Evolutionary conservation across 2,888 invertebrate species (phyloP).

Genomic region (Eristalis arbustorum): DNA sequence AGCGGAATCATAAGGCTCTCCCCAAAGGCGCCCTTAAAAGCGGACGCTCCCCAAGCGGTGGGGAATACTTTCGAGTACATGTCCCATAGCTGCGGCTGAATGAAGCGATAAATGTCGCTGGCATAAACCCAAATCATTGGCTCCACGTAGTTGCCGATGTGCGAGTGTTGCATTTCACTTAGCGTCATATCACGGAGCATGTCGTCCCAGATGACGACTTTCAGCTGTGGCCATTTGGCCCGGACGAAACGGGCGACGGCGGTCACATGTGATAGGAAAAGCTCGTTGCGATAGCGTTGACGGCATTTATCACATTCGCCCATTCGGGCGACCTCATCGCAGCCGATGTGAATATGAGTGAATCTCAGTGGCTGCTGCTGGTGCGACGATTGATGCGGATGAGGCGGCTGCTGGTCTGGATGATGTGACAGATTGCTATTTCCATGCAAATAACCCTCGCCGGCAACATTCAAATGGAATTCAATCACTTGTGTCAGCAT

Average conservation of each 20-base stretch:
- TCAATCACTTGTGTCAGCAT: slow-evolving; percentile 86
- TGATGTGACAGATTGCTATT: slow-evolving; percentile 58
- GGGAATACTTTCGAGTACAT: slow-evolving; percentile 85
- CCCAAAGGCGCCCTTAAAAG: slow-evolving; percentile 89
- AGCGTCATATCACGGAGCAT: slow-evolving; percentile 86
- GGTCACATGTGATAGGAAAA: slow-evolving; percentile 85
- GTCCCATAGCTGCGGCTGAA: slow-evolving; percentile 83
- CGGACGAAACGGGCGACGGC: slow-evolving; percentile 83
- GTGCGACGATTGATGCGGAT: slow-evolving; percentile 40
- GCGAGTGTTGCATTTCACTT: slow-evolving; percentile 83
- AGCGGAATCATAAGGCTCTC: slow-evolving; percentile 86
- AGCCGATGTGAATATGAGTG: slow-evolving; percentile 86
- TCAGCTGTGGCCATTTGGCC: slow-evolving; percentile 82
- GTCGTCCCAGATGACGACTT: slow-evolving; percentile 90
- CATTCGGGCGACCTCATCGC: slow-evolving; percentile 88
- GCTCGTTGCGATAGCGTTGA: slow-evolving; percentile 79
- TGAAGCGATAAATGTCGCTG: slow-evolving; percentile 84
- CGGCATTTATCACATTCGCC: slow-evolving; percentile 85
- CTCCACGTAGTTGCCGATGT: slow-evolving; percentile 85
- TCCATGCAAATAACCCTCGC: slow-evolving; percentile 42
- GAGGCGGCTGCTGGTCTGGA: slow-evolving; percentile 43
- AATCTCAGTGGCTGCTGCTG: slow-evolving; percentile 73
- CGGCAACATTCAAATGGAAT: slow-evolving; percentile 75
- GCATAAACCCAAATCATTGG: slow-evolving; percentile 92
- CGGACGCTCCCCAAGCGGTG: slow-evolving; percentile 87